A percentile compares a stretch with the other conserved stretches of the same genome.
Evolutionary conservation across 2,888 invertebrate genomes (phyloP).

Genomic region (Chouioia cunea): DNA sequence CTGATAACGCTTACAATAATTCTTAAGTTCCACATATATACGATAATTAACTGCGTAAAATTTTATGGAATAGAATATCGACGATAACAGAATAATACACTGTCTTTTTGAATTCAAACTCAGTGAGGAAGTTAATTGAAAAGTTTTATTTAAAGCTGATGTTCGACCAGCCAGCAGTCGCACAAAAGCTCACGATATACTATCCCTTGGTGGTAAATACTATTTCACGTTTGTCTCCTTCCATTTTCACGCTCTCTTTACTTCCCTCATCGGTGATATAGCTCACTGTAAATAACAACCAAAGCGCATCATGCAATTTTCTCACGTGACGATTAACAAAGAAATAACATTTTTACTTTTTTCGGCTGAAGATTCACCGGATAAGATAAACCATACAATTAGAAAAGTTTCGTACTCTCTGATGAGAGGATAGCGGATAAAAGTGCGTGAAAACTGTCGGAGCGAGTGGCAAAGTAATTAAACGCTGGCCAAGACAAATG

Average conservation of each 20-base stretch:
- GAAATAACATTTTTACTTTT: not conserved
- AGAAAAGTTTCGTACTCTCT: constrained; percentile 35
- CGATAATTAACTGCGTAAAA: too few relatives aligned
- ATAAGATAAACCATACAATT: constrained; percentile 48
- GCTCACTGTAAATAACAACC: not conserved
- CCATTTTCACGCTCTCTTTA: not conserved
- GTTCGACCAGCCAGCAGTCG: not conserved
- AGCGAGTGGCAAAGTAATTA: constrained; percentile 43
- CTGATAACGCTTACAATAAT: too few relatives aligned
- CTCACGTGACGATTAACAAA: constrained; percentile 10
- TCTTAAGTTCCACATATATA: too few relatives aligned
- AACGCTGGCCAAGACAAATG: constrained; percentile 47
- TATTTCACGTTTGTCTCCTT: not conserved
- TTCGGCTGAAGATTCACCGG: constrained; percentile 32
- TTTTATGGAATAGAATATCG: too few relatives aligned
- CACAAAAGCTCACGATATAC: not conserved
- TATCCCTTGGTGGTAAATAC: not conserved
- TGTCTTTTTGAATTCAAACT: too few relatives aligned
- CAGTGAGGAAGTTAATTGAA: too few relatives aligned
- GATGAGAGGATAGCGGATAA: not conserved
- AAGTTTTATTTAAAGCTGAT: too few relatives aligned
- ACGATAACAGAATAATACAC: too few relatives aligned
- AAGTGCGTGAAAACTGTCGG: not conserved
- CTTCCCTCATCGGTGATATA: not conserved
- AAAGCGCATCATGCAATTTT: constrained; percentile 14